Base-by-base conservation (phyloP, 2,113 vertebrate genomes). In the Oreochromis tanganicae region DNA sequence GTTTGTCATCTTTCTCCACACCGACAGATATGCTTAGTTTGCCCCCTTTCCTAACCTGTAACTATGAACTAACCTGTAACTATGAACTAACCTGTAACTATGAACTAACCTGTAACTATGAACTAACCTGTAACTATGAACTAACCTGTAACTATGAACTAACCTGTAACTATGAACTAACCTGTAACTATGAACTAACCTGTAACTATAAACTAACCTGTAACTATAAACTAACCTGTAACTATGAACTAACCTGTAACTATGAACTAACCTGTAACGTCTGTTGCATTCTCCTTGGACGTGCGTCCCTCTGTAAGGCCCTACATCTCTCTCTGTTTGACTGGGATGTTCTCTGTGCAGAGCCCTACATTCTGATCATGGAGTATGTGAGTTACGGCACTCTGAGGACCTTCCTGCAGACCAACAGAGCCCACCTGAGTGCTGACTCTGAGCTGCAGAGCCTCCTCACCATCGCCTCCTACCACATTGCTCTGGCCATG, bases 401-500 rank as follows among this genome's bases (percentile, higher is more conserved):
- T 3, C 90, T 97, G 78, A 95, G 95, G 85, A 95, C 87, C 80
- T 96, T 96, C 89, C 91, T 97, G 19, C 96, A 96, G 92, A 93
- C 85, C 54, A 90, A 96, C 89, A 92, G 75, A 79, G 86, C 32
- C 1, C 75, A 86, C 55, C 93, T 97, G 71, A 89, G 85, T 5
- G 27, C 54, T 19, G 90, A 96, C 85, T 85, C 92, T 1, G 94
- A 97, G 57, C 92, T 96, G 54, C 96, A 95, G 87, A 93, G 88
- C 73, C 94, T 96, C 55, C 92, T 97, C 57, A 95, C 96, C 29
- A 94, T 96, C 9, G 93, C 94, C 1, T 95, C 95, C 4, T 96
- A 96, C 84, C 96, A 96, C 92, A 94, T 97, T 11, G 96, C 96
- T 59, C 90, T 96, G 89, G 96, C 95, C 54, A 94, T 97, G 96